These are phyloP conservation scores for Catharus minimus DNA, from an alignment of 2,113 vertebrate species.

Conservation along the genomic window DNA sequence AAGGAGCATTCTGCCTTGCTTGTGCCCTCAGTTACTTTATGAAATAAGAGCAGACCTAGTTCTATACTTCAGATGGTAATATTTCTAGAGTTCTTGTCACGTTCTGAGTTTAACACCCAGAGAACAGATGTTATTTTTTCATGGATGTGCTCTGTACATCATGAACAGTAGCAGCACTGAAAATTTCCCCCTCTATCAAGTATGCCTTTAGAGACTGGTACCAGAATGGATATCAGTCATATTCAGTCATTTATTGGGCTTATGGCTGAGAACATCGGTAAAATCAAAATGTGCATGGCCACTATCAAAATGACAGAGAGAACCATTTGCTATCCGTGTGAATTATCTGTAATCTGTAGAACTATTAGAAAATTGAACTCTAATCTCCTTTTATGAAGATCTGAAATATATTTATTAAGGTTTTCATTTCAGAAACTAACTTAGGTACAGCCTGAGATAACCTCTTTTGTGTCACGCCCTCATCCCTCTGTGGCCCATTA, in stretches of 20 bases:
- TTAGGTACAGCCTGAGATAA: not conserved
- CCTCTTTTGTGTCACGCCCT: not conserved
- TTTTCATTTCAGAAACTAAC: not conserved
- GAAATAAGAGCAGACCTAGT: not conserved
- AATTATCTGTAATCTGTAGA: not conserved
- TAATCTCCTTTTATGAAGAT: not conserved
- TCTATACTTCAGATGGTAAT: not conserved
- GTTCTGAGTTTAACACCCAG: not conserved
- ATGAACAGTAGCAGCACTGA: not conserved
- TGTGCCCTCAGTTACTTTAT: not conserved
- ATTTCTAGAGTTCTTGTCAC: not conserved
- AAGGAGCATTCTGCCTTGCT: not conserved
- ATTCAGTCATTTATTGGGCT: not conserved
- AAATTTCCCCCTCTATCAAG: not conserved
- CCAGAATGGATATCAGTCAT: not conserved
- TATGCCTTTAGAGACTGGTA: not conserved
- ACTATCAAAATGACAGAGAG: not conserved
- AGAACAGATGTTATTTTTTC: not conserved
- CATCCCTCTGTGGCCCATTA: fast-evolving
- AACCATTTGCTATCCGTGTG: not conserved
- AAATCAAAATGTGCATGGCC: not conserved
- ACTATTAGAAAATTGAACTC: not conserved
- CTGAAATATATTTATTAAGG: not conserved
- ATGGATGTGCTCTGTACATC: not conserved
- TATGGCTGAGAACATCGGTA: not conserved